Evolutionary conservation across 1,140 invertebrate genomes (phyloP), one percentile per base, ranked within the genome.

Genomic region (Bicyclus anynana): DNA sequence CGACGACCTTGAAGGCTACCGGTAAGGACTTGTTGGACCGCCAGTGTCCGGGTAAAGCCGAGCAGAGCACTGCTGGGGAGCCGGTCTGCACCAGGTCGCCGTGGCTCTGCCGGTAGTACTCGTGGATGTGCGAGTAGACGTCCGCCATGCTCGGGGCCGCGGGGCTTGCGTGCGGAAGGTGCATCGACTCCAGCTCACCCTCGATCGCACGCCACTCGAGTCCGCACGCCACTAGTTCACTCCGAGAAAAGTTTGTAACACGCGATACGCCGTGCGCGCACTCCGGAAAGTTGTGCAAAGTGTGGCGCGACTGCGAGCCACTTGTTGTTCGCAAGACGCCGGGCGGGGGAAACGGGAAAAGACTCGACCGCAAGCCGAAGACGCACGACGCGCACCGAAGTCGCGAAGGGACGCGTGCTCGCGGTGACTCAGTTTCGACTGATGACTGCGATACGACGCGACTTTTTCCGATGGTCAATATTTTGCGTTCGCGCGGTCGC

Each of bases 11-110:
- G 90, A 99, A 99, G 1, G 97, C 95, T 2, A 95, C 92, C 1
- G 97, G 98, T 55, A 99, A 88, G 26, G 96, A 97, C 84, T 99
- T 99, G 90, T 98, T 99, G n/a, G 96, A 97, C 23, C 97, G 89
- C 97, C 97, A 99, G 73, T 99, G 98, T 0, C 92, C 92, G 0
- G 97, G 97, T 48, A 99, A 89, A 0, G 92, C 93, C 9, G 96
- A 96, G 89, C 98, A 99, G 6, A 98, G 89, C 35, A 99, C 94
- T 38, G 96, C 94, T 0, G 97, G 97, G 59, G 96, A 97, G 16
- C 97, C 97, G 5, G 95, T 96, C 78, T 94, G 93, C 52, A 98
- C 95, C 70, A 99, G 89, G 73, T 98, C 96, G 0, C 96, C 96
- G 72, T 95, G 95, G 73, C 94, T 96, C 72, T 96, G 95, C 77